Conservation (phyloP, 2,888 invertebrate species). For the Gymnoscelis rufifasciata region DNA sequence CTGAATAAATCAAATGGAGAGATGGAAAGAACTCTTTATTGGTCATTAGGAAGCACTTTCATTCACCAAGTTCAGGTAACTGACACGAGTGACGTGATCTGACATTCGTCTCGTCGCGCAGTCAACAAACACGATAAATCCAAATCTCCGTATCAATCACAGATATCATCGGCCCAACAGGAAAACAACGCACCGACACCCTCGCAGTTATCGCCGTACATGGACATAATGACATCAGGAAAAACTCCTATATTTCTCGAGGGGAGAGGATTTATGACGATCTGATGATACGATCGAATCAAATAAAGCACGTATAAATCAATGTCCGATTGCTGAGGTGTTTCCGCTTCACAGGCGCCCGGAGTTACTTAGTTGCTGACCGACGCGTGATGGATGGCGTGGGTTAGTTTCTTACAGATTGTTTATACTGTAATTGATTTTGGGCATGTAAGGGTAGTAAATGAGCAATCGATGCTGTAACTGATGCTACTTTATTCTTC, state of each 20-base stretch:
- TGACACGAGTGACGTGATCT: too few species aligned
- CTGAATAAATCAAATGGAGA: too few species aligned
- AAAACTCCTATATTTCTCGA: constrained; percentile 44
- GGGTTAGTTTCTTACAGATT: neutral
- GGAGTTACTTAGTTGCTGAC: constrained; percentile 8
- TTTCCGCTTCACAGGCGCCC: constrained; percentile 15
- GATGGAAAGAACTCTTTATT: too few species aligned
- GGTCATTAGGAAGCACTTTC: too few species aligned
- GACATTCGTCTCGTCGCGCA: neutral
- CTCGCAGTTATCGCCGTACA: constrained; percentile 63
- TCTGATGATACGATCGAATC: constrained; percentile 78
- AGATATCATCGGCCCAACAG: constrained; percentile 24
- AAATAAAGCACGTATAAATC: constrained; percentile 75
- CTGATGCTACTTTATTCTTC: too few species aligned
- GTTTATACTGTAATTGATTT: neutral
- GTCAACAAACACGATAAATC: constrained; percentile 15
- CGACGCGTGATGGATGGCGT: constrained; percentile 1
- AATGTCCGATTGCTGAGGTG: constrained; percentile 61
- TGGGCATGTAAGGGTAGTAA: too few species aligned
- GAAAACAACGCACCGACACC: constrained; percentile 34
- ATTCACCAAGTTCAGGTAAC: too few species aligned
- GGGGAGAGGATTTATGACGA: constrained; percentile 68
- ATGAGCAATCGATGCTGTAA: too few species aligned
- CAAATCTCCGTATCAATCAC: constrained; percentile 24
- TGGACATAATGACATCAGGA: constrained; percentile 70